phyloP scores from a whole-genome alignment of 1,140 invertebrate genomes.

The Drosophila kohkoa region DNA sequence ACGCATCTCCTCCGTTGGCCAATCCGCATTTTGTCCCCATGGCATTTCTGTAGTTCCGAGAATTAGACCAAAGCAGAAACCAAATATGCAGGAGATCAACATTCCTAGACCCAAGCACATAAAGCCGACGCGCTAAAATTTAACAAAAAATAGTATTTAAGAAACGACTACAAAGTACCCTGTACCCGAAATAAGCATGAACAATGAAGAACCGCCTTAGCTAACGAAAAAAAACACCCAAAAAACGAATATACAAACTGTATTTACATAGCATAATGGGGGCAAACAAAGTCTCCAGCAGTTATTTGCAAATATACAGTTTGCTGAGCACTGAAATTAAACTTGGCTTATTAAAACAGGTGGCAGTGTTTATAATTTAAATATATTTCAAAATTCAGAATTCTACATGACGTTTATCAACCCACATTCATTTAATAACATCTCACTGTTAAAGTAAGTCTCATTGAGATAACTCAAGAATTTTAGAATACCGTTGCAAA shows the following conservation, averaged over 20 bases:
- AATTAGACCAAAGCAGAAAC: constrained; percentile 92
- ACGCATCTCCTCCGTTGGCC: constrained; percentile 94
- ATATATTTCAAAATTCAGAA: no score
- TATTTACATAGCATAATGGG: constrained; percentile 6
- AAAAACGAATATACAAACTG: neutral
- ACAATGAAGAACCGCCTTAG: no score
- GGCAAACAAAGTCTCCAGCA: neutral
- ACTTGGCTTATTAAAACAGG: constrained; percentile 22
- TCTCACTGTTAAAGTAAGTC: no score
- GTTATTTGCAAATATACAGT: neutral
- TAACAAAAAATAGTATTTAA: constrained; percentile 64
- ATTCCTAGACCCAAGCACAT: constrained; percentile 90
- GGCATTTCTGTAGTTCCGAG: constrained; percentile 90
- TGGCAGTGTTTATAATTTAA: neutral
- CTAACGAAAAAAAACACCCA: neutral
- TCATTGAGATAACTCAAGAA: no score
- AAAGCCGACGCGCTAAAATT: constrained; percentile 88
- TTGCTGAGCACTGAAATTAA: constrained; percentile 1
- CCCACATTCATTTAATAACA: no score
- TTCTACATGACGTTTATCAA: no score
- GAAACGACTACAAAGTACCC: constrained; percentile 7
- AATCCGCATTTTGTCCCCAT: constrained; percentile 90
- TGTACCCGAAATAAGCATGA: neutral
- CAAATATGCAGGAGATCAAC: constrained; percentile 89
- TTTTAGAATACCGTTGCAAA: no score